Base-by-base conservation (phyloP, 2,888 invertebrate genomes). In the Stenodera caucasica region DNA sequence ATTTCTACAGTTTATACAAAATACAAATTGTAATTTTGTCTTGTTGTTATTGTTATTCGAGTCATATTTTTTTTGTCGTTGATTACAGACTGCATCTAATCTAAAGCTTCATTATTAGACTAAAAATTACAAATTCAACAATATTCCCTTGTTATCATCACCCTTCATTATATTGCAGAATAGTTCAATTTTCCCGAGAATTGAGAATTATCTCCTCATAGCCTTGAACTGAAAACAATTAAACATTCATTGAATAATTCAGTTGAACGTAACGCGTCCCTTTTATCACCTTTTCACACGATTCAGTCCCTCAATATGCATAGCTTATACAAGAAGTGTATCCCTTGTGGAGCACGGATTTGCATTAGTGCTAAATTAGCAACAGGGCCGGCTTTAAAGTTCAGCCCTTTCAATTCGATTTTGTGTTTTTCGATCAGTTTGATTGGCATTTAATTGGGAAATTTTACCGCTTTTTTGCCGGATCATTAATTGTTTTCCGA, bases 231-330 rank as follows among this genome's bases (percentile, higher is more conserved):
- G 58, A 54, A 61, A 54, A 64, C 61, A 62, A 64, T 64, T 61
- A 64, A 58, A 59, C 64, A 62, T 62, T 62, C 57, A 62, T 40
- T 64, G 60, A 64, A 64, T 64, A 59, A 64, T 64, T 64, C 58
- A 64, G 37, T 32, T 49, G 50, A 61, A 64, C 57, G 51, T 54
- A 57, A 60, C 60, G 52, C 57, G n/a, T n/a, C 55, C 55, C 40
- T 64, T 64, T 64, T 64, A 64, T 64, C 64, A 61, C 56, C 57
- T 54, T 61, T 64, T 61, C 64, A 59, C 62, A 66, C 29, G 60
- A 57, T 64, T 62, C 11, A 3, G 64, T 66, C 66, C 64, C 64
- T 66, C 58, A 66, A 62, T 66, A 66, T 66, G 64, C 66, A 66
- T 66, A 66, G 60, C 64, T 61, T 64, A 64, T n/a, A n/a, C 66